Evolutionary conservation across 2,888 invertebrate species (phyloP), one percentile per base, ranked within the genome.

Genomic region (Unio delphinus): DNA sequence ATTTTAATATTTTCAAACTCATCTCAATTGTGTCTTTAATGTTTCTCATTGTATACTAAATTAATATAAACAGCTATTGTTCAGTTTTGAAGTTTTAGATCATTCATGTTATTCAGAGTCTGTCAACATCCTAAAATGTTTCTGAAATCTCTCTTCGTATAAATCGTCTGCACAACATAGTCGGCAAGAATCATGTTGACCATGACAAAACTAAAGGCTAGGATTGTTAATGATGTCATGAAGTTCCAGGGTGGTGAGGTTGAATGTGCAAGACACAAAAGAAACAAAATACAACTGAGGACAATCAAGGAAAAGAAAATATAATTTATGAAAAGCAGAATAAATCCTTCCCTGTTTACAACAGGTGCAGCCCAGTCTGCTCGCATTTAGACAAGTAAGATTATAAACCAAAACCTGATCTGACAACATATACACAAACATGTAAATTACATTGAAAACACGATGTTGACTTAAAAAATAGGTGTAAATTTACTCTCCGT

Each of bases 321-420:
- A 75, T 88, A 88, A 79, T 88, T 88, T 63, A 88, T 81, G 69
- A 87, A 87, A 26, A 88, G 73, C 54, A 88, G 79, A 28, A 87
- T 84, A 58, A 88, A 79, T 15, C 82, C 81, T 72, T 88, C 87
- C 65, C 84, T 80, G 72, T 86, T 85, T 23, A 83, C 65, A n/a
- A 87, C 79, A 68, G 84, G 83, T 18, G 83, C 72, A 55, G 80
- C 78, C 86, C 85, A 86, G 68, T 84, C 85, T 54, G 79, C 80
- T 78, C 83, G 80, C 84, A 83, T 85, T 78, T 55, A 63, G 65
- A n/a, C 60, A 45, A 45, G 45, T 15, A 45, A 45, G 45, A 45
- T 45, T 45, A 11, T 11, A 45, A 45, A 15, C 45, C 15, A 15
- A 15, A 11, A 45, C 45, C 45, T 45, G 15, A 45, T 11, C 15